These are phyloP conservation scores for Macrotus californicus DNA, from an alignment of 2,113 vertebrate species.

Conservation along the genomic window DNA sequence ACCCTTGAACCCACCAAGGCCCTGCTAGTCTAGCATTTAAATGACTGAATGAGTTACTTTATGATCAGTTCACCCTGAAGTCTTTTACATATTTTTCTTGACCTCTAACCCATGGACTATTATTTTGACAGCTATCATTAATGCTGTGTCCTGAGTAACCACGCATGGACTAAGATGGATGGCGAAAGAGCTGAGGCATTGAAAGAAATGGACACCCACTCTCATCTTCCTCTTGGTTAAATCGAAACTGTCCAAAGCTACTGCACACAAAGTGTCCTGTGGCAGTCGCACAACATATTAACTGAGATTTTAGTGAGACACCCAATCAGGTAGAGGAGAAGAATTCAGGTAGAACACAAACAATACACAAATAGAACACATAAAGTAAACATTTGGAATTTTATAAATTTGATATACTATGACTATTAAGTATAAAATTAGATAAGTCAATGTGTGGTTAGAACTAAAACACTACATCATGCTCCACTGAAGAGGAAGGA, in stretches of 20 bases:
- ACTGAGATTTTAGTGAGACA: conserved; percentile 77
- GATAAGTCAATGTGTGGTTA: conserved; percentile 64
- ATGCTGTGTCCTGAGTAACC: conserved; percentile 79
- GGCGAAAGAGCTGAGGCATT: conserved; percentile 77
- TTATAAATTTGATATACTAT: conserved; percentile 61
- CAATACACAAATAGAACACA: conserved; percentile 54
- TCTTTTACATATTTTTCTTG: conserved; percentile 89
- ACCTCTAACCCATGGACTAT: conserved; percentile 86
- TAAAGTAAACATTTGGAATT: conserved; percentile 59
- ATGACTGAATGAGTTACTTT: conserved; percentile 85
- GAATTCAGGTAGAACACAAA: conserved; percentile 43
- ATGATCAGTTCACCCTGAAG: conserved; percentile 83
- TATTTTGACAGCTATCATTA: conserved; percentile 85
- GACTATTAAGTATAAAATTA: conserved; percentile 59
- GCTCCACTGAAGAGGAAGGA: neutral
- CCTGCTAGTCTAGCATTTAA: conserved; percentile 77
- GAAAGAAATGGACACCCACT: conserved; percentile 82
- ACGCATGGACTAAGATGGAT: conserved; percentile 84
- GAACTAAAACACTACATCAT: conserved; percentile 54
- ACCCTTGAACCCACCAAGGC: conserved; percentile 82
- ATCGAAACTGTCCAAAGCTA: conserved; percentile 85
- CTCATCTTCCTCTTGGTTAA: conserved; percentile 86
- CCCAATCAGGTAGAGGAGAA: conserved; percentile 20
- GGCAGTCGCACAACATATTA: conserved; percentile 78
- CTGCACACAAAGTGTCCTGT: conserved; percentile 72